Conservation (phyloP, 2,888 invertebrate genomes). For the Clostera curtula region DNA sequence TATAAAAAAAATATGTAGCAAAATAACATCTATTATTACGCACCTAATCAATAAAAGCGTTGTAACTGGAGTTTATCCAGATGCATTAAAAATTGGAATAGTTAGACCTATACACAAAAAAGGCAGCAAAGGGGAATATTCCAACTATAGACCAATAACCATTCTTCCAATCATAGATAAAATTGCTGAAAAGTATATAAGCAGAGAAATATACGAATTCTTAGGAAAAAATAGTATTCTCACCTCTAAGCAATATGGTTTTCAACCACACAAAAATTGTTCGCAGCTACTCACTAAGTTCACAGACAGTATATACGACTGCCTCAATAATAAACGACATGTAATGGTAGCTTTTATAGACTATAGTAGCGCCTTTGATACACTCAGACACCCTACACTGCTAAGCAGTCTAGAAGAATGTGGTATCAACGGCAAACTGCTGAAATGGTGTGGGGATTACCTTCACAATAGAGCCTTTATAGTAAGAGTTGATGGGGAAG, state of each 20-base stretch:
- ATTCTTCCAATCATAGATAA: constrained; percentile 3
- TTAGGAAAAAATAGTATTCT: constrained; percentile 1
- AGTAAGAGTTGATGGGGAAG: neutral
- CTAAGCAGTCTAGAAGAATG: neutral
- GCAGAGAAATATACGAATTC: too few relatives aligned
- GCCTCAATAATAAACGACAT: neutral
- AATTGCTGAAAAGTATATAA: neutral
- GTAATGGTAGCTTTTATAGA: constrained; percentile 1
- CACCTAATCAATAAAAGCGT: constrained; percentile 3
- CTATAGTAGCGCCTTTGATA: constrained; percentile 2
- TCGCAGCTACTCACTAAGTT: constrained; percentile 3
- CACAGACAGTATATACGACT: constrained; percentile 2
- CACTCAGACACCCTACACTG: neutral
- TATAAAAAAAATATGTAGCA: neutral
- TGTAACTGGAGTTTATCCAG: constrained; percentile 1
- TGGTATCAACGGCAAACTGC: neutral
- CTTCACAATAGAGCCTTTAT: neutral
- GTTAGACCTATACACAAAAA: constrained; percentile 3
- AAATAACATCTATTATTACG: constrained; percentile 1
- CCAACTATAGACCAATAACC: constrained; percentile 3
- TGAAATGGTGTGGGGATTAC: neutral
- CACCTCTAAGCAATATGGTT: constrained; percentile 3
- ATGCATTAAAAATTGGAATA: constrained; percentile 1
- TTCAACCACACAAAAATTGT: constrained; percentile 1
- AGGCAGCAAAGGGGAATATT: neutral